phyloP scores from a whole-genome alignment of 2,113 vertebrate genomes.

The Nothoprocta perdicaria region DNA sequence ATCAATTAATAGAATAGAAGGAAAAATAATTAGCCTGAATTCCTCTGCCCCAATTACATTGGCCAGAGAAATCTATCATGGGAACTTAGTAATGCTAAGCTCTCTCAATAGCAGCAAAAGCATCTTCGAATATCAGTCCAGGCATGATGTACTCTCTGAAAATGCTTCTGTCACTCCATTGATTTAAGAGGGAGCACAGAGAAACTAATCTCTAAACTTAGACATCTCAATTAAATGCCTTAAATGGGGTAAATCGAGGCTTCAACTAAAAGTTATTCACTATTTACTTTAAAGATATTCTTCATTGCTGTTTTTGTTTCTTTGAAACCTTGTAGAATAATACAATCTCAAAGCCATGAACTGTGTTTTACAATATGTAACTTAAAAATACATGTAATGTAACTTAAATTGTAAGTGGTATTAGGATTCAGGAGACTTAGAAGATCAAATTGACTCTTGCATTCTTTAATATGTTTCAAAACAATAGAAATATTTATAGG shows the following conservation, averaged over 20 bases:
- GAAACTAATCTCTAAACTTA: neutral
- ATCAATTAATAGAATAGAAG: neutral
- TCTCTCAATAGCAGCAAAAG: neutral
- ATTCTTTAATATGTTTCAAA: neutral
- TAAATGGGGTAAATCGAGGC: neutral
- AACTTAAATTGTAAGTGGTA: neutral
- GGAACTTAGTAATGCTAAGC: neutral
- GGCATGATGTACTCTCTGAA: neutral
- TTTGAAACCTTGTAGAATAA: neutral
- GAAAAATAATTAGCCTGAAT: neutral
- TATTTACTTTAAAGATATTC: neutral
- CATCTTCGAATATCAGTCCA: neutral
- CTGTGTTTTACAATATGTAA: neutral
- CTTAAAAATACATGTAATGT: neutral
- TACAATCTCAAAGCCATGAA: neutral
- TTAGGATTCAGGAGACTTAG: neutral
- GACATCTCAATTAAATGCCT: neutral
- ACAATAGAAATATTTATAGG: neutral
- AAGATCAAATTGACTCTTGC: neutral
- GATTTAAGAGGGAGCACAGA: neutral
- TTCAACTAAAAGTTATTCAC: neutral
- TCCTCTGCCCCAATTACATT: neutral
- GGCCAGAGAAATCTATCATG: neutral
- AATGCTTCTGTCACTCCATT: neutral
- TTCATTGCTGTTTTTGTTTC: neutral